Evolutionary conservation across 2,113 vertebrate genomes (phyloP).

Genomic region (Strix uralensis): DNA sequence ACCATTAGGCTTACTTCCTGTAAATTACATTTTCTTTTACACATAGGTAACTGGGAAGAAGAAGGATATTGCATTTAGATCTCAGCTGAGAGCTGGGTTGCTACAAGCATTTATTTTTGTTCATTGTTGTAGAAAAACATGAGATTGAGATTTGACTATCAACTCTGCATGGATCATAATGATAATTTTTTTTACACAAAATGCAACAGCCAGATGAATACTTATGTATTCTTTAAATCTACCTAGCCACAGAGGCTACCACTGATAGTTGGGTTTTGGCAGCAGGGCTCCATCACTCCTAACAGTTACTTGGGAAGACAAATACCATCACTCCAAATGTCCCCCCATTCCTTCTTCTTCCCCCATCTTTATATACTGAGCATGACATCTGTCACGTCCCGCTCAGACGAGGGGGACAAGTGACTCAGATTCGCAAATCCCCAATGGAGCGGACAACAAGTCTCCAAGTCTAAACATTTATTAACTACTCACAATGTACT

Average conservation of each 20-base stretch:
- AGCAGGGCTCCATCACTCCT: too few relatives aligned
- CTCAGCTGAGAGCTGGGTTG: not conserved
- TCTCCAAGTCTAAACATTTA: too few relatives aligned
- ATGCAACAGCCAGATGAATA: not conserved
- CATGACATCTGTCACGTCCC: too few relatives aligned
- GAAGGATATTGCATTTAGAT: not conserved
- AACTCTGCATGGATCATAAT: not conserved
- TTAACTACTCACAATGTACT: too few relatives aligned
- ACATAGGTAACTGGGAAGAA: rapidly evolving
- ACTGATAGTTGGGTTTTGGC: not conserved
- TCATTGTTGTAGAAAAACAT: not conserved
- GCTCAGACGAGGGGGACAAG: too few relatives aligned
- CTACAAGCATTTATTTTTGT: not conserved
- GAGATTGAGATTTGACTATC: not conserved
- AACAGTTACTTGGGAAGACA: too few relatives aligned
- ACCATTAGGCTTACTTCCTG: not conserved
- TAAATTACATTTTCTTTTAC: not conserved
- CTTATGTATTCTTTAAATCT: not conserved
- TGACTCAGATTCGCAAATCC: too few relatives aligned
- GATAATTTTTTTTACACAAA: not conserved
- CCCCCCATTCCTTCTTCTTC: too few relatives aligned
- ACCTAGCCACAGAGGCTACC: not conserved
- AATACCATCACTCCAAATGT: too few relatives aligned
- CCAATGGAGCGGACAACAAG: too few relatives aligned
- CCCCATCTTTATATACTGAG: too few relatives aligned